Evolutionary conservation across 2,888 invertebrate genomes (phyloP), one percentile per base, ranked within the genome.

Genomic region (Cerastis rubricosa): DNA sequence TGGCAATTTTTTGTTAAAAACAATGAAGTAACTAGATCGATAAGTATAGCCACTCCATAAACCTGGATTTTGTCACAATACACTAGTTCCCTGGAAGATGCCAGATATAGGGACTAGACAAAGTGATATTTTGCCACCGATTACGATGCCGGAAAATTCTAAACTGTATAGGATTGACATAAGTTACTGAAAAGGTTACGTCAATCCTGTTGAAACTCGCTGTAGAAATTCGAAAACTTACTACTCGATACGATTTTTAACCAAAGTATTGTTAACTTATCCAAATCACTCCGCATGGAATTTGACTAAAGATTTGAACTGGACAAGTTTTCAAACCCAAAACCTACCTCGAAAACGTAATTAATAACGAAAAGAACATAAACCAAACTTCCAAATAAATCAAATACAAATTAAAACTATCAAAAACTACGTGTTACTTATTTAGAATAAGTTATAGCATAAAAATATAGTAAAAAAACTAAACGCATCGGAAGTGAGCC

Each of bases 401-500:
- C 83, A 89, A 82, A 80, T 73, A 81, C 81, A 83, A 86, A 76
- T 84, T 74, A 51, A 70, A 80, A 81, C 74, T 86, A 84, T 81
- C 79, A 72, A 81, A 76, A 84, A 71, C 74, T 87, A 84, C 82
- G 88, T 85, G 85, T 81, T 78, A 84, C 89, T 84, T 87, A 88
- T 87, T 89, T 82, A 87, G 84, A 87, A 89, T 85, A 86, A 86
- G 83, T 81, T 85, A 85, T 84, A 72, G 78, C 70, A 78, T 75
- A 74, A 85, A 77, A 81, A 86, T 82, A 76, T 80, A 85, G 76
- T 84, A 78, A 89, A 88, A 89, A 90, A 88, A 85, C 90, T 86
- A 78, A 88, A 89, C 87, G 87, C 74, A 88, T 93, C 92, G 94
- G 94, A 94, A 94, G 93, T 91, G 78, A 78, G 88, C 80, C 88